phyloP scores from a whole-genome alignment of 2,888 invertebrate genomes.

The Apotomis turbidana region DNA sequence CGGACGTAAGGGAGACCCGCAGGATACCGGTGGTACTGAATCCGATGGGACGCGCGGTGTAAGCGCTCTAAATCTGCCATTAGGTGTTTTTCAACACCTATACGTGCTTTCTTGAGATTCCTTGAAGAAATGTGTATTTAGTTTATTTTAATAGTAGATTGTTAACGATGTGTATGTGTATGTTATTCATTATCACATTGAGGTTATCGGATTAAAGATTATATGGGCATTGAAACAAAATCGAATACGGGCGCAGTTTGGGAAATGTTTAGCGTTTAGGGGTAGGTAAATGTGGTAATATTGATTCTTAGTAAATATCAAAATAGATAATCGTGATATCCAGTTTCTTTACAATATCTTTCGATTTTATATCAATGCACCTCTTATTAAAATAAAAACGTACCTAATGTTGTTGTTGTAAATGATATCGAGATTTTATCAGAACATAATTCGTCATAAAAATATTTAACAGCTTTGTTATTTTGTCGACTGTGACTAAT shows the following conservation, averaged over 20 bases:
- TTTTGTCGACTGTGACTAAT: slow-evolving; percentile 18
- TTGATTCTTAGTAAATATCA: neutral
- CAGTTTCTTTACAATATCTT: neutral
- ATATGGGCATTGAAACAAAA: slow-evolving; percentile 17
- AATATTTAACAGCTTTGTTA: slow-evolving; percentile 17
- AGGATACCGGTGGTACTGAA: no score
- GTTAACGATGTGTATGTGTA: slow-evolving; percentile 29
- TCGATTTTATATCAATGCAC: slow-evolving; percentile 9
- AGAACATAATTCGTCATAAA: slow-evolving; percentile 6
- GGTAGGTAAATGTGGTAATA: neutral
- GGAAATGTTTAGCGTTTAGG: slow-evolving; percentile 2
- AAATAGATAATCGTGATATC: neutral
- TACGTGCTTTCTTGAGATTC: neutral
- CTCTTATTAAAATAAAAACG: neutral
- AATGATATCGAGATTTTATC: slow-evolving; percentile 18
- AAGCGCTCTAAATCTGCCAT: no score
- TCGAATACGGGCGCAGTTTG: neutral
- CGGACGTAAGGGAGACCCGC: no score
- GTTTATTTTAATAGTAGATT: slow-evolving; percentile 12
- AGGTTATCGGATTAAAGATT: slow-evolving; percentile 15
- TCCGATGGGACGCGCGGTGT: no score
- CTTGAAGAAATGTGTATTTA: slow-evolving; percentile 3
- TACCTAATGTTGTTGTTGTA: slow-evolving; percentile 8
- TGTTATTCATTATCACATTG: slow-evolving; percentile 33
- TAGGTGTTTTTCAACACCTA: neutral